Conservation (phyloP, 2,113 vertebrate species). For the Cephalopholis sonnerati region DNA sequence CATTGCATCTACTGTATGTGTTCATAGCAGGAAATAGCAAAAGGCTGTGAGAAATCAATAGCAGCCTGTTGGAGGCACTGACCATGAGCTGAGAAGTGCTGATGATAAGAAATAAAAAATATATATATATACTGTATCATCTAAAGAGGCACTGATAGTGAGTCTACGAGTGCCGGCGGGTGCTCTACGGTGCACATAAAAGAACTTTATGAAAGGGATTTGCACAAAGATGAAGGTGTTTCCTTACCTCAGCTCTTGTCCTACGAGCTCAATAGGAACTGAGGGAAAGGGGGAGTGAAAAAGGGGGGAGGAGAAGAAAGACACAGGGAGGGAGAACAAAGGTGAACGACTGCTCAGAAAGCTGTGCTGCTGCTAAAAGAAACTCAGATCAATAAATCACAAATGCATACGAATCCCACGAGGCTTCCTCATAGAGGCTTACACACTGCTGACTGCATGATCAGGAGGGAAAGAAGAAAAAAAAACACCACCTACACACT, state of each 20-base stretch:
- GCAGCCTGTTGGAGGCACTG: constrained; percentile 57
- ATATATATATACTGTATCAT: constrained; percentile 35
- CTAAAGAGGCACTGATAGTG: constrained; percentile 35
- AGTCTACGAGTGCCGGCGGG: constrained; percentile 28
- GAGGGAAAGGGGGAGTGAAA: constrained; percentile 20
- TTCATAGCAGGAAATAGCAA: constrained; percentile 58
- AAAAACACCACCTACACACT: constrained; percentile 31
- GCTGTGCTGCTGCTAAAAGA: constrained; percentile 67
- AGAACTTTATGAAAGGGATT: constrained; percentile 66
- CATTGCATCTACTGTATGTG: constrained; percentile 35
- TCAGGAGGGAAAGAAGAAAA: constrained; percentile 39
- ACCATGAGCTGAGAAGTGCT: constrained; percentile 52
- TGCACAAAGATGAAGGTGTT: constrained; percentile 66
- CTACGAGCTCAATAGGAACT: constrained; percentile 90
- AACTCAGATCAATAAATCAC: constrained; percentile 84
- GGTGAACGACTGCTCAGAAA: constrained; percentile 71
- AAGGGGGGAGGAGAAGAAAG: constrained; percentile 5
- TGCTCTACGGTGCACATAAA: constrained; percentile 56
- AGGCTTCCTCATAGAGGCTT: constrained; percentile 61
- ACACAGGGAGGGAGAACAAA: constrained; percentile 63
- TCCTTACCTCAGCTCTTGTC: constrained; percentile 96
- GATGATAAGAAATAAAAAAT: constrained; percentile 52
- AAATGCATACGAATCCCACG: constrained; percentile 76
- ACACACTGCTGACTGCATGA: constrained; percentile 71
- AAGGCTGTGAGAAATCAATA: constrained; percentile 66